Percentiles rank a stretch among this genome's conserved stretches.
Conservation (phyloP, 2,113 vertebrate species). For the Oryzias celebensis region DNA sequence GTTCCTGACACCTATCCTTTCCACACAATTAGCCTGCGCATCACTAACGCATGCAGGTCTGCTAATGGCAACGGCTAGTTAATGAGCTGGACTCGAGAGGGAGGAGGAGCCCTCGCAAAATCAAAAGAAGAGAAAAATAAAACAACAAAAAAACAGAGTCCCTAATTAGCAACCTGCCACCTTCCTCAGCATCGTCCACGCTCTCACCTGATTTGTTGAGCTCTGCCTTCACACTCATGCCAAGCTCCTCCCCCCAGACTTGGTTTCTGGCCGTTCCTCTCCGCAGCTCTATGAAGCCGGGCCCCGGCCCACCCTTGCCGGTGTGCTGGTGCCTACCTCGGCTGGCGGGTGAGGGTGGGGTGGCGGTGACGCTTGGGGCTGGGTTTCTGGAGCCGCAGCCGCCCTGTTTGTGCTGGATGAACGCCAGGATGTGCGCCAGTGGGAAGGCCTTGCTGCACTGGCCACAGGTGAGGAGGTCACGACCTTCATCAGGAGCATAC, state of each 20-base stretch:
- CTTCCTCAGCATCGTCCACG: slow-evolving; percentile 13
- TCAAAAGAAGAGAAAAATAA: slow-evolving; percentile 43
- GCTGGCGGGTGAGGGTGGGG: slow-evolving; percentile 75
- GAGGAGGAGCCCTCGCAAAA: slow-evolving; percentile 40
- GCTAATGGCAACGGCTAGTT: slow-evolving; percentile 78
- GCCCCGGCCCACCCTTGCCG: slow-evolving; percentile 22
- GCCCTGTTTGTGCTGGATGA: slow-evolving; percentile 83
- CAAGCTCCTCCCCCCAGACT: slow-evolving; percentile 60
- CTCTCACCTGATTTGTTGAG: slow-evolving; percentile 72
- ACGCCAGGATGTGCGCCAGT: slow-evolving; percentile 79
- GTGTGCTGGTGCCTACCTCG: slow-evolving; percentile 23
- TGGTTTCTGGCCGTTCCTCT: slow-evolving; percentile 45
- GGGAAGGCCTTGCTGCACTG: slow-evolving; percentile 81
- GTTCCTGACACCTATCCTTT: slow-evolving; percentile 73
- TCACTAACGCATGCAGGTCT: slow-evolving; percentile 75
- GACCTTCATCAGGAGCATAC: slow-evolving; percentile 27
- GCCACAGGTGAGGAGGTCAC: slow-evolving; percentile 80
- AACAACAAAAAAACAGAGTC: slow-evolving; percentile 57
- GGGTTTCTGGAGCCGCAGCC: slow-evolving; percentile 55
- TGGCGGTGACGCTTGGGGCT: slow-evolving; percentile 20
- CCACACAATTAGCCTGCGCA: slow-evolving; percentile 76
- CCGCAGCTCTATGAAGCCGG: slow-evolving; percentile 72
- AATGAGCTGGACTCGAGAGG: slow-evolving; percentile 77
- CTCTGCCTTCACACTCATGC: slow-evolving; percentile 65
- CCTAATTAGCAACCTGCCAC: slow-evolving; percentile 73